Conservation (phyloP, 2,797 vertebrate species). For the Hemitrygon akajei region DNA sequence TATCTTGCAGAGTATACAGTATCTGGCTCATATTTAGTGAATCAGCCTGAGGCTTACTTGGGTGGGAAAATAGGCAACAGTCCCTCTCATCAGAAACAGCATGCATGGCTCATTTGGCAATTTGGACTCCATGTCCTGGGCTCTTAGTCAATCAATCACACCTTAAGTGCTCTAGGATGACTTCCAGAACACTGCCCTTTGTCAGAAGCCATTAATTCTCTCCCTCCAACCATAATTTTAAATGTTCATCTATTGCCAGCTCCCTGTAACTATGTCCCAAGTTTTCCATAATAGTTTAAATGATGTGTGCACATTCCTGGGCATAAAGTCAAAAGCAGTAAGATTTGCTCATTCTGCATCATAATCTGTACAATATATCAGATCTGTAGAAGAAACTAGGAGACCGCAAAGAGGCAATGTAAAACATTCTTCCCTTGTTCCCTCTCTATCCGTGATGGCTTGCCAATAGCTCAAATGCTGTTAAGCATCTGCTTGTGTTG, state of each 20-base stretch:
- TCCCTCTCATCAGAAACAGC: not conserved
- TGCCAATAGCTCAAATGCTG: not conserved
- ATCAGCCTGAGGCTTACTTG: not conserved
- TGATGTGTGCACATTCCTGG: slow-evolving; percentile 16
- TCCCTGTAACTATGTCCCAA: not conserved
- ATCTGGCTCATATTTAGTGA: not conserved
- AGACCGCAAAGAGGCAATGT: not conserved
- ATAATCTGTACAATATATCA: not conserved
- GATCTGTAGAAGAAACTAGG: not conserved
- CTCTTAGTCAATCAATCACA: not conserved
- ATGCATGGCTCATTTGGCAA: not conserved
- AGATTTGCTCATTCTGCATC: not conserved
- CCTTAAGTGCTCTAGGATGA: not conserved
- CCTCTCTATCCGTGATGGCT: not conserved
- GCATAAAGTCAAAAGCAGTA: not conserved
- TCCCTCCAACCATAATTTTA: not conserved
- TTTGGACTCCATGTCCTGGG: not conserved
- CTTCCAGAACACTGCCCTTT: not conserved
- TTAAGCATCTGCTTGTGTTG: not conserved
- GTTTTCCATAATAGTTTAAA: slow-evolving; percentile 23
- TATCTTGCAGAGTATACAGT: not conserved
- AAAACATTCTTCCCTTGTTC: not conserved
- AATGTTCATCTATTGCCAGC: not conserved
- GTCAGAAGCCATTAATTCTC: not conserved
- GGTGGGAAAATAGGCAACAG: not conserved